Evolutionary conservation across 2,113 vertebrate species (phyloP), one percentile per base, ranked within the genome.

Genomic region (Ceyx cyanopectus): DNA sequence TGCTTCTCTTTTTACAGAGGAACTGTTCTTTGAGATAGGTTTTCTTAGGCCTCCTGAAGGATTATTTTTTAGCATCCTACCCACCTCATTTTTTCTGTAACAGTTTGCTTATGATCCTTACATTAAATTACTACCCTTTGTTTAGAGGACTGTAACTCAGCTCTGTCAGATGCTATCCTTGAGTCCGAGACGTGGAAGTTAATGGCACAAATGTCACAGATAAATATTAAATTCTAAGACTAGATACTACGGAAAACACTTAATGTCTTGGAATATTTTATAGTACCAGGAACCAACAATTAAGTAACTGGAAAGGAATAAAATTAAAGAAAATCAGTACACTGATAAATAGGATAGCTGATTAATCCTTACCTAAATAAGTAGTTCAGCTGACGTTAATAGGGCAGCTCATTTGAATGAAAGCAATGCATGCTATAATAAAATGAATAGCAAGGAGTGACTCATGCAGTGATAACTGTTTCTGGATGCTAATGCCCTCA

Each of bases 321-420:
- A 87, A 87, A 93, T 89, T 76, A 92, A 83, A 86, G 80, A 84
- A 58, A 72, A 82, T 77, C 81, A 93, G 37, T 76, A 32, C 45
- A 53, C 56, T 87, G 60, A 93, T 81, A 73, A 94, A 70, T 70
- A 77, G 70, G 20, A 80, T 81, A 72, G 63, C 67, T 68, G 78
- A 96, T 95, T 91, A 92, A 93, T 94, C 65, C 40, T 85, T 37
- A 34, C 29, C 70, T 87, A 85, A 89, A 87, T 61, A 51, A 89
- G 89, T 56, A 77, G 63, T 40, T 87, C 81, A 51, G 53, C 24
- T 89, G 81, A 85, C 21, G 3, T 91, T 95, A 93, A 68, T 87
- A 89, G 72, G 84, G 50, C 79, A 77, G 23, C 81, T 83, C 43
- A 60, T 62, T 94, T 74, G 63, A 92, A 34, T 87, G 45, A 56